phyloP scores from a whole-genome alignment of 1,140 invertebrate species.

The Temnothorax nylanderi region DNA sequence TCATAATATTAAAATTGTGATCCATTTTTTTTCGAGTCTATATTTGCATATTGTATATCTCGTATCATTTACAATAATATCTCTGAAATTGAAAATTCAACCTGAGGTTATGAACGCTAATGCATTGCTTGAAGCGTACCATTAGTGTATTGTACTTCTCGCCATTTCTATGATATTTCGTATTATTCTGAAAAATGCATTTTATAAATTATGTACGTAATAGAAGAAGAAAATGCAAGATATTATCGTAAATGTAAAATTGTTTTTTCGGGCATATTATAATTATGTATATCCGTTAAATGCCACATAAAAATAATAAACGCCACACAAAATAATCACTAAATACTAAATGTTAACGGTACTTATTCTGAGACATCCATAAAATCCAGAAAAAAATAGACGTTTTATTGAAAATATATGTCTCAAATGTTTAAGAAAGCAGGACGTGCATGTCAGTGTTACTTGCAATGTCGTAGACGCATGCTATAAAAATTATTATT shows the following conservation, averaged over 20 bases:
- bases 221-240: background rate
- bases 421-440: too few relatives aligned
- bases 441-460: too few relatives aligned
- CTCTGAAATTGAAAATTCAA: conserved; percentile 33
- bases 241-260: background rate
- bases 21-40: background rate
- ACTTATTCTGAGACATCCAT: too few relatives aligned
- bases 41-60: background rate
- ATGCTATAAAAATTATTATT: too few relatives aligned
- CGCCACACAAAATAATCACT: too few relatives aligned
- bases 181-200: conserved; percentile 43
- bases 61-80: background rate
- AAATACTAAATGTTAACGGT: too few relatives aligned
- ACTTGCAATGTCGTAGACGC: too few relatives aligned
- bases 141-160: conserved; percentile 43
- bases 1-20: background rate
- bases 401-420: too few relatives aligned
- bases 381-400: too few relatives aligned
- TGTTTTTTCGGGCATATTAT: background rate
- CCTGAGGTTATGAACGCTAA: conserved; percentile 17
- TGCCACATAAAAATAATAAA: too few relatives aligned
- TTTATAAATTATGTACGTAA: conserved; percentile 22
- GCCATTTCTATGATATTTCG: background rate
- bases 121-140: conserved; percentile 25
- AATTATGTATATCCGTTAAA: background rate